phyloP scores from a whole-genome alignment of 1,140 invertebrate species.

The Pollicipes pollicipes region DNA sequence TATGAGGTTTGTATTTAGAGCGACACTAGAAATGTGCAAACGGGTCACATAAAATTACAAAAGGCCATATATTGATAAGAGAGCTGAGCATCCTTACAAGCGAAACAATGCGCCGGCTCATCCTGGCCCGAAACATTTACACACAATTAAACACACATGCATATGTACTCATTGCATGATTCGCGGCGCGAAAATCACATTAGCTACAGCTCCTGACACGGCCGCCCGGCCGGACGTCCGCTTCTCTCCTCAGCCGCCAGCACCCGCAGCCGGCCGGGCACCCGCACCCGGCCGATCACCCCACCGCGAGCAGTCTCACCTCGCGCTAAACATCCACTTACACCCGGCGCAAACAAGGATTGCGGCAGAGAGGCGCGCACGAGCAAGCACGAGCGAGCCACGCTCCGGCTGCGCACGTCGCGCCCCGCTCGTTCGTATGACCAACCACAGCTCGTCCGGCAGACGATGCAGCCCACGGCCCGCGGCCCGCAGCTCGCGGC shows the following conservation, averaged over 20 bases:
- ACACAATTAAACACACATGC: slow-evolving; percentile 1
- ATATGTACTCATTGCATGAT: background rate
- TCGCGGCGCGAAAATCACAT: background rate
- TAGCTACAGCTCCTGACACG: background rate
- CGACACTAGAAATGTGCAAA: background rate
- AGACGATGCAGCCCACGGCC: too few species aligned
- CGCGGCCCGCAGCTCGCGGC: too few species aligned
- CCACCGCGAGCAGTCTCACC: too few species aligned
- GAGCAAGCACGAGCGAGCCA: too few species aligned
- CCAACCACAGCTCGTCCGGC: too few species aligned
- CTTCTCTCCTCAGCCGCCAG: background rate
- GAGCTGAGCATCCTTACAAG: background rate
- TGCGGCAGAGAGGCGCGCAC: too few species aligned
- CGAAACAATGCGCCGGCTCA: background rate
- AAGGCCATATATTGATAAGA: background rate
- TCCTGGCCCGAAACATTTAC: background rate
- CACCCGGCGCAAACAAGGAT: too few species aligned
- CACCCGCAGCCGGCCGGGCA: too few species aligned
- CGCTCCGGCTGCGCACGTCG: too few species aligned
- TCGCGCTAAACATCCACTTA: too few species aligned
- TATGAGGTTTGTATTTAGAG: slow-evolving; percentile 1
- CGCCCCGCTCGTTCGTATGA: too few species aligned
- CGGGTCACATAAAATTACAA: slow-evolving; percentile 1
- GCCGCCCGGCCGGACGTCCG: too few species aligned
- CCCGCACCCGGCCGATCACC: background rate